These are phyloP conservation scores for Eidolon helvum DNA, from an alignment of 2,113 vertebrate genomes.

Conservation along the genomic window DNA sequence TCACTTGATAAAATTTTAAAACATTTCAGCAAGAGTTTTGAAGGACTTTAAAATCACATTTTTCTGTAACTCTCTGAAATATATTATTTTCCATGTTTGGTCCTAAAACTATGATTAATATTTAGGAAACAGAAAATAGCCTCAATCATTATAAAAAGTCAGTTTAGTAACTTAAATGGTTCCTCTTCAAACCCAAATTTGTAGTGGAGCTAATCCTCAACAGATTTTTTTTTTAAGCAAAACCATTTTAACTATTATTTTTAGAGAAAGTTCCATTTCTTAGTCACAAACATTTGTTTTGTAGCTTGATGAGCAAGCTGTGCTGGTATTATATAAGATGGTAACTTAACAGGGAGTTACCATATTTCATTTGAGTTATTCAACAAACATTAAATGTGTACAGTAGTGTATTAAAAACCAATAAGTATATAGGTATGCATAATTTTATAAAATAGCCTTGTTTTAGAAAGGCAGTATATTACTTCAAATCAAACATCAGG, in stretches of 20 bases:
- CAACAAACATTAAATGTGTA: constrained; percentile 9
- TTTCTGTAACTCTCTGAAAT: constrained; percentile 42
- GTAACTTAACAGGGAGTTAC: background rate
- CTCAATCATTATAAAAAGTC: constrained; percentile 23
- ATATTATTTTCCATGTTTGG: constrained; percentile 8
- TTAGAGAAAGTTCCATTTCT: constrained; percentile 22
- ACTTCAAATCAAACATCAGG: background rate
- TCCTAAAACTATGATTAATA: constrained; percentile 41
- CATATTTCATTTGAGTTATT: constrained; percentile 36
- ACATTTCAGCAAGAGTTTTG: constrained; percentile 20
- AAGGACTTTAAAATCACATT: constrained; percentile 47
- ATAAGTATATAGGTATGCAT: background rate
- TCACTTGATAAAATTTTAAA: constrained; percentile 46
- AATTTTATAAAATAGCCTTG: constrained; percentile 9
- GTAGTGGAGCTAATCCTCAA: constrained; percentile 22
- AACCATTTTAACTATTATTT: constrained; percentile 16
- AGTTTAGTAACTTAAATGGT: constrained; percentile 31
- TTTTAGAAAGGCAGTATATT: constrained; percentile 26
- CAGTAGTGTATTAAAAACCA: background rate
- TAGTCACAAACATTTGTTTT: constrained; percentile 22
- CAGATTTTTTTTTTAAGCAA: background rate
- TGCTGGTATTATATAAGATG: background rate
- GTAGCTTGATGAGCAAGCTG: background rate
- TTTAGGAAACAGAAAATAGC: constrained; percentile 24
- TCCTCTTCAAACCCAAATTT: constrained; percentile 5